Percentiles rank a stretch among this genome's conserved stretches.
These are phyloP conservation scores for Nematopogon swammerdamellus DNA, from an alignment of 2,888 invertebrate species.

Conservation along the genomic window DNA sequence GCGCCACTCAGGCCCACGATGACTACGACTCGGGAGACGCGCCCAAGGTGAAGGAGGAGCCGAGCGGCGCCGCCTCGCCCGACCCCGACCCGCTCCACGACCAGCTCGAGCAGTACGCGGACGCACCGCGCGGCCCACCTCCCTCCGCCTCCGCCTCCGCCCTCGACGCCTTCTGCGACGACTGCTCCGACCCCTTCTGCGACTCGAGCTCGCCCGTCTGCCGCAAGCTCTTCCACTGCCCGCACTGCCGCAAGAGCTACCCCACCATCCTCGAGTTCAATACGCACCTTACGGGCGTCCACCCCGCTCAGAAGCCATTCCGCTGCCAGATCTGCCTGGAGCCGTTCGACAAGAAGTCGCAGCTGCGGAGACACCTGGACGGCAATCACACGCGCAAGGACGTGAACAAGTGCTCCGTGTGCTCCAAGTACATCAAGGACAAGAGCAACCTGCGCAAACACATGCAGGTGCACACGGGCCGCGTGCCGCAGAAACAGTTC, in stretches of 20 bases:
- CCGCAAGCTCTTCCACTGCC: constrained; percentile 51
- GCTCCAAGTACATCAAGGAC: constrained; percentile 54
- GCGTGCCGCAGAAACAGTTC: constrained; percentile 52
- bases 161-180: constrained; percentile 48
- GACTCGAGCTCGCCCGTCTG: constrained; percentile 43
- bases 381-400: constrained; percentile 49
- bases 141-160: constrained; percentile 28
- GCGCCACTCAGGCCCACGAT: constrained; percentile 41
- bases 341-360: constrained; percentile 50
- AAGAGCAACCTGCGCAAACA: constrained; percentile 53
- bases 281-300: constrained; percentile 49
- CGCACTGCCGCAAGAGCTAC: constrained; percentile 54
- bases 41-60: constrained; percentile 46
- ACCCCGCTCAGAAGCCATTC: constrained; percentile 52
- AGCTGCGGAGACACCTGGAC: constrained; percentile 49
- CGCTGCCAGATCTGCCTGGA: constrained; percentile 53
- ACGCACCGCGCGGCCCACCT: constrained; percentile 33
- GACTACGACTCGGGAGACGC: constrained; percentile 45
- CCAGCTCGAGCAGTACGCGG: constrained; percentile 33
- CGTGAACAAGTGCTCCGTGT: constrained; percentile 53
- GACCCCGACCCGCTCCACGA: constrained; percentile 37
- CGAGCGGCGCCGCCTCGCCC: constrained; percentile 37
- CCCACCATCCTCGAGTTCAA: constrained; percentile 52
- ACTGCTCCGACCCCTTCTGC: constrained; percentile 53
- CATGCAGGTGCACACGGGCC: constrained; percentile 54